phyloP scores from a whole-genome alignment of 1,140 invertebrate genomes.

The Bicyclus anynana region DNA sequence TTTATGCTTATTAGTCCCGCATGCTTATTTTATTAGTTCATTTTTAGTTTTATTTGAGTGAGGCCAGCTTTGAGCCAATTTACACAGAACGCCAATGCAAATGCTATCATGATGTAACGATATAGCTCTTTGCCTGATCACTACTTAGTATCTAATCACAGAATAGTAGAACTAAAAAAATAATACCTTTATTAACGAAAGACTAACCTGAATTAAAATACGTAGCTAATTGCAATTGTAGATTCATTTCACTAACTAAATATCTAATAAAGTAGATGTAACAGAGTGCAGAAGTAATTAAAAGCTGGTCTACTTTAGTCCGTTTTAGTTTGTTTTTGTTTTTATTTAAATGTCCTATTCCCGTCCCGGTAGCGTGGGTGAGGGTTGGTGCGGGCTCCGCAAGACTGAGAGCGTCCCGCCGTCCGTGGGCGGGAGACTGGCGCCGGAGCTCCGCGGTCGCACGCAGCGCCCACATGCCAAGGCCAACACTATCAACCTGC shows the following conservation, averaged over 20 bases:
- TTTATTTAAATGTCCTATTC: conserved; percentile 56
- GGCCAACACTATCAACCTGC: conserved; percentile 80
- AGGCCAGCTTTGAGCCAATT: conserved; percentile 43
- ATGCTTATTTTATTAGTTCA: conserved; percentile 61
- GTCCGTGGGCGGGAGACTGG: conserved; percentile 61
- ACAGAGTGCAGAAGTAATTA: not conserved
- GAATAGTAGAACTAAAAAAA: not conserved
- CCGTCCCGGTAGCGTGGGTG: conserved; percentile 52
- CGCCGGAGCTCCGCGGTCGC: conserved; percentile 54
- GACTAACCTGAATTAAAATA: too few relatives aligned
- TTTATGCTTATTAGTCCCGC: conserved; percentile 71
- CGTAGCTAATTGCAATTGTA: too few relatives aligned
- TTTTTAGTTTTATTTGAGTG: conserved; percentile 38
- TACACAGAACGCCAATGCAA: conserved; percentile 16
- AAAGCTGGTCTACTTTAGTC: conserved; percentile 48
- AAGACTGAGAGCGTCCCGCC: conserved; percentile 66
- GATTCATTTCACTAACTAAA: too few relatives aligned
- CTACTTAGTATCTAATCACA: not conserved
- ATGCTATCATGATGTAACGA: not conserved
- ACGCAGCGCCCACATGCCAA: conserved; percentile 78
- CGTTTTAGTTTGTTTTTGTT: conserved; percentile 46
- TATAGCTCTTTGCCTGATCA: not conserved
- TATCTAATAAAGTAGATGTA: too few relatives aligned
- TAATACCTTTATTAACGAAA: too few relatives aligned
- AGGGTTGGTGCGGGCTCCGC: conserved; percentile 55